A percentile compares a stretch with the other conserved stretches of the same genome.
phyloP scores from a whole-genome alignment of 2,797 vertebrate genomes.

The Neopelma chrysocephalum region DNA sequence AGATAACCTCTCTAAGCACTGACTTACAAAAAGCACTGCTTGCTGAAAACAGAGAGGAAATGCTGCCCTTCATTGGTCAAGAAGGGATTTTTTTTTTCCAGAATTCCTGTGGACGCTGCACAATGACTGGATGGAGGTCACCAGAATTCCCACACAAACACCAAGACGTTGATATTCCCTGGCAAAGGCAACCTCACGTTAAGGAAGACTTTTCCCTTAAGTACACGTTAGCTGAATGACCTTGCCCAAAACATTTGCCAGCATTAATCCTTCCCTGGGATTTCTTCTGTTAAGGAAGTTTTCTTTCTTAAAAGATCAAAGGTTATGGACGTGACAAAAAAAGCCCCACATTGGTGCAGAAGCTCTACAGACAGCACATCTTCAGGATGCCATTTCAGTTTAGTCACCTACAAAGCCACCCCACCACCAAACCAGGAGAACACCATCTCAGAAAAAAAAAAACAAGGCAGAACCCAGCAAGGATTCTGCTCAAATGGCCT shows the following conservation, averaged over 20 bases:
- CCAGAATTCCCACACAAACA: background rate
- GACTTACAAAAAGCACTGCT: background rate
- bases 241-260: background rate
- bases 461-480: background rate
- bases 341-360: accelerated
- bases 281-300: accelerated
- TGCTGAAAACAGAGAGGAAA: background rate
- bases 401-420: background rate
- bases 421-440: background rate
- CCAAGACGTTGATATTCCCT: background rate
- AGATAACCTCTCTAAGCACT: background rate
- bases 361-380: background rate
- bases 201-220: background rate
- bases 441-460: background rate
- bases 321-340: accelerated
- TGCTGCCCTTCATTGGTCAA: background rate
- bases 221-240: background rate
- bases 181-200: accelerated
- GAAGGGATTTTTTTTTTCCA: background rate
- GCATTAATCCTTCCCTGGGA: background rate
- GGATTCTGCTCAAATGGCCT: background rate
- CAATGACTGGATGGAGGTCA: background rate
- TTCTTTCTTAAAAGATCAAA: background rate
- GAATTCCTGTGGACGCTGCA: background rate
- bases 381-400: background rate